A percentile compares a stretch with the other conserved stretches of the same genome.
Evolutionary conservation across 2,888 invertebrate genomes (phyloP).

Genomic region (Drosophila merina): DNA sequence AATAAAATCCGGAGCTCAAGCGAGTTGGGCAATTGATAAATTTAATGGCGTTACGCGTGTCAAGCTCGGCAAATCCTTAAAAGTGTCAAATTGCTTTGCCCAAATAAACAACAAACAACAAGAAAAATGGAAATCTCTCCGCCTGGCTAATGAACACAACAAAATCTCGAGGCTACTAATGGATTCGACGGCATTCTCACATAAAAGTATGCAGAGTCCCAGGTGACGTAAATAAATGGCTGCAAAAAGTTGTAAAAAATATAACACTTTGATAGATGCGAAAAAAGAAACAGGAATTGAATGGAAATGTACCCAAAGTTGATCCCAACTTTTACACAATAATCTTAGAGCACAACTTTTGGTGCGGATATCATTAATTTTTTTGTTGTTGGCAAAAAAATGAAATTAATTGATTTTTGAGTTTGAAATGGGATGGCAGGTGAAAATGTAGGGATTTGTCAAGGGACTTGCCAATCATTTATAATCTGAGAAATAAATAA

Average conservation of each 20-base stretch:
- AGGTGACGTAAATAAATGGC: slow-evolving; percentile 75
- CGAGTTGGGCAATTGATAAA: slow-evolving; percentile 77
- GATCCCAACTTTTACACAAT: slow-evolving; percentile 32
- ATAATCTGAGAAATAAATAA: not conserved
- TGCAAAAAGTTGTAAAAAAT: slow-evolving; percentile 58
- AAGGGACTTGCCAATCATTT: slow-evolving; percentile 1
- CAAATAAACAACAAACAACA: slow-evolving; percentile 57
- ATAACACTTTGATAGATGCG: slow-evolving; percentile 71
- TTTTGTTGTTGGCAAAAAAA: slow-evolving; percentile 47
- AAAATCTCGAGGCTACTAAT: slow-evolving; percentile 58
- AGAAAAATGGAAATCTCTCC: slow-evolving; percentile 31
- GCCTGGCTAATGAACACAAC: slow-evolving; percentile 62
- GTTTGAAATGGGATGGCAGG: slow-evolving; percentile 16
- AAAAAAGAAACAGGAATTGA: slow-evolving; percentile 35
- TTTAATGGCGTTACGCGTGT: slow-evolving; percentile 81
- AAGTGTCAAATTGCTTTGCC: slow-evolving; percentile 74
- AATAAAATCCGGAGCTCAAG: slow-evolving; percentile 10
- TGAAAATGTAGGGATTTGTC: slow-evolving; percentile 18
- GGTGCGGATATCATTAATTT: slow-evolving; percentile 65
- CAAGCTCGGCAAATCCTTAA: slow-evolving; percentile 73
- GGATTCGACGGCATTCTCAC: slow-evolving; percentile 44
- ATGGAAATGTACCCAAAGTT: slow-evolving; percentile 25
- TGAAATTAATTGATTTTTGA: slow-evolving; percentile 62
- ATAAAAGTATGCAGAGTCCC: slow-evolving; percentile 59
- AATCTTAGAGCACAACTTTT: slow-evolving; percentile 55